Evolutionary conservation across 1,140 invertebrate species (phyloP), one percentile per base, ranked within the genome.

Genomic region (Conus betulinus): DNA sequence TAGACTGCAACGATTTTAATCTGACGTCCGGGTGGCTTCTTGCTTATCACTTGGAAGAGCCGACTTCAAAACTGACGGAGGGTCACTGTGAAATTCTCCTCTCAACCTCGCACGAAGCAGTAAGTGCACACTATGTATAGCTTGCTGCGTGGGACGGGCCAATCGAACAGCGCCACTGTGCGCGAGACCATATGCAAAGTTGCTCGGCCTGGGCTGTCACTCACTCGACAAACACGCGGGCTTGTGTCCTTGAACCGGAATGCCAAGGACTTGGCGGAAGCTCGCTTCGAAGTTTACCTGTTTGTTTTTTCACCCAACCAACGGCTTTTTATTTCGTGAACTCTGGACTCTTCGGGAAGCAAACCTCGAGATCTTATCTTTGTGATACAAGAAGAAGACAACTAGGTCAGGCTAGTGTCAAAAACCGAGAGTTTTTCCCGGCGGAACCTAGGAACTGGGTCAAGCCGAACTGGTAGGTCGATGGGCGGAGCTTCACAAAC

Each of bases 401-500:
- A 25, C 6, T 55, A 4, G 10, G 11, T 5, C 57, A 63, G 27
- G 11, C 63, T 63, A 57, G 27, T 52, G 55, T 60, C 6, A 63
- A 63, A 63, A 84, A n/a, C 6, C 15, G 8, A n/a, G 39, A 15
- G 4, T 60, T 84, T 83, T 84, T 84, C 13, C 55, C 4, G n/a
- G 25, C 6, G 7, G 25, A 25, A 52, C 55, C 23, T 15, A 71
- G 67, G 27, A 84, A 60, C 53, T 84, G 57, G 82, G 82, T 84
- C 82, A 84, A 63, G 27, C 55, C 25, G 57, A 60, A 83, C 55
- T 71, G 88, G 74, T 25, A 76, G 10, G 78, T 81, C 76, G 60
- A 63, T 63, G 87, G 89, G 91, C 88, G 82, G 89, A 85, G 83
- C 84, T 85, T 89, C 85, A 88, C 52, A 89, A 88, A 90, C 89